Percentiles rank a stretch among this genome's conserved stretches.
Conservation (phyloP, 1,140 invertebrate genomes). For the Ladona fulva region DNA sequence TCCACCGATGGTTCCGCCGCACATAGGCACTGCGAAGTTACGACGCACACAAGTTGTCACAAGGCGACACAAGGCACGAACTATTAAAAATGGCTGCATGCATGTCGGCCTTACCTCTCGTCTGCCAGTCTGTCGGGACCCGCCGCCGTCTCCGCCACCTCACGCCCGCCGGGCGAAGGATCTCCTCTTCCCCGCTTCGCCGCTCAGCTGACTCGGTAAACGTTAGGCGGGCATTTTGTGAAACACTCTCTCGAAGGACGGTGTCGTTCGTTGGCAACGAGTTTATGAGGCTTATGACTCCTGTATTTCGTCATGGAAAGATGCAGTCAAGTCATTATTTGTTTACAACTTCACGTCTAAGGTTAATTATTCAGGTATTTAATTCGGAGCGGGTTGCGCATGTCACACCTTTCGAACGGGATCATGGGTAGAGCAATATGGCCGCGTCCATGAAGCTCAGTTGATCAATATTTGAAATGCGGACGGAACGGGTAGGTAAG, state of each 20-base stretch:
- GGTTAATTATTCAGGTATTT: background rate
- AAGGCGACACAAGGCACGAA: background rate
- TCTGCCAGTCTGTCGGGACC: background rate
- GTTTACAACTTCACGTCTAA: background rate
- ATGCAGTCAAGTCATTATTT: background rate
- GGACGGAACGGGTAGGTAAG: background rate
- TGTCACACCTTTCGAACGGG: background rate
- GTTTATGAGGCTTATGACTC: background rate
- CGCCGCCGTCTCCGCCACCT: background rate
- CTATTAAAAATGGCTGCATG: slow-evolving; percentile 4
- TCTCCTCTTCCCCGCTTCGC: background rate
- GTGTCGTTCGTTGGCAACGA: background rate
- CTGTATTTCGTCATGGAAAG: background rate
- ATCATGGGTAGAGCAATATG: slow-evolving; percentile 7
- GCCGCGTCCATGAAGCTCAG: background rate
- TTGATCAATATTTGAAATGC: background rate
- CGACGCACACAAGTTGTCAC: background rate
- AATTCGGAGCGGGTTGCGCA: background rate
- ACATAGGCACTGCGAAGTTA: background rate
- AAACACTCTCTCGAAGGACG: background rate
- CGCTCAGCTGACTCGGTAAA: background rate
- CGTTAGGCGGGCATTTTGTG: background rate
- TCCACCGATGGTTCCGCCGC: background rate
- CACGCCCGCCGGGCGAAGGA: background rate
- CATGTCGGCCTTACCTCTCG: background rate